Percentiles rank a stretch among this genome's conserved stretches.
Evolutionary conservation across 2,888 invertebrate genomes (phyloP).

Genomic region (Marasmarcha lunaedactyla): DNA sequence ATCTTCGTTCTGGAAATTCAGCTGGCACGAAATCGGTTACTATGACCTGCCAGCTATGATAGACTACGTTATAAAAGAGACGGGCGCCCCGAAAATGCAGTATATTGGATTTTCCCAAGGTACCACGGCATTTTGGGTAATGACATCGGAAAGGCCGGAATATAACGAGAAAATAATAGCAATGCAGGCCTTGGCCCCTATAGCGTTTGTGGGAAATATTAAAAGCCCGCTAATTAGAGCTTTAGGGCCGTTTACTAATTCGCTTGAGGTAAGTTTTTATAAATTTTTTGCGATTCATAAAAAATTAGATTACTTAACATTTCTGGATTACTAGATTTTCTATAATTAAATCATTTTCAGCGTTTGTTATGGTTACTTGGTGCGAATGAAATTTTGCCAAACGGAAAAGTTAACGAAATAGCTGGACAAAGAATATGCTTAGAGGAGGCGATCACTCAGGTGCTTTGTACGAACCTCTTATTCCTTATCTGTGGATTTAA

Average conservation of each 20-base stretch:
- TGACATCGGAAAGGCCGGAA: conserved; percentile 66
- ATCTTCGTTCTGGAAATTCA: conserved; percentile 60
- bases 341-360: conserved; percentile 20
- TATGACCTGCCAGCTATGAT: conserved; percentile 83
- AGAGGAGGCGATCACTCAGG: conserved; percentile 57
- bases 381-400: conserved; percentile 71
- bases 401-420: conserved; percentile 52
- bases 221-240: conserved; percentile 57
- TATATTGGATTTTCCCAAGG: conserved; percentile 83
- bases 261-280: conserved; percentile 54
- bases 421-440: conserved; percentile 58
- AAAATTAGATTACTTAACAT: not conserved
- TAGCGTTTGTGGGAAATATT: conserved; percentile 62
- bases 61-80: conserved; percentile 71
- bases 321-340: no score
- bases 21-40: conserved; percentile 82
- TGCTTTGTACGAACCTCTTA: conserved; percentile 70
- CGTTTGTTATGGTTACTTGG: conserved; percentile 44
- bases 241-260: conserved; percentile 48
- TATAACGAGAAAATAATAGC: conserved; percentile 71
- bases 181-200: conserved; percentile 72
- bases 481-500: conserved; percentile 73
- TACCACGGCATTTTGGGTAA: conserved; percentile 72
- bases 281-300: not conserved
- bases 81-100: conserved; percentile 67